Percentiles rank a stretch among this genome's conserved stretches.
phyloP scores from a whole-genome alignment of 1,140 invertebrate genomes.

The Scylla paramamosain region DNA sequence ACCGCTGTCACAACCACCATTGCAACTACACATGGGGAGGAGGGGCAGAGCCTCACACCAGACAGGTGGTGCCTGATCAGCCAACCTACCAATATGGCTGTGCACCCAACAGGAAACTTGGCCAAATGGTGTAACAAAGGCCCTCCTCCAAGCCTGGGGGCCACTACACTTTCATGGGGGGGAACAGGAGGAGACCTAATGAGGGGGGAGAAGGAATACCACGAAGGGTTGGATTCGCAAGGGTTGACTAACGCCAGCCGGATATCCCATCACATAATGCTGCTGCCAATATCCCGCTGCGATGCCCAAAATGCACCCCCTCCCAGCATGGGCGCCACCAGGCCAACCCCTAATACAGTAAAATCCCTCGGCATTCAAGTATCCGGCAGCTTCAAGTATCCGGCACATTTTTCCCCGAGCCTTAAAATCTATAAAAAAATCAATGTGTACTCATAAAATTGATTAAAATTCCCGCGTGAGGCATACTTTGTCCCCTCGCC shows the following conservation, averaged over 20 bases:
- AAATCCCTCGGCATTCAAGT: too few species aligned
- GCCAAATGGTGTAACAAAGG: conserved; percentile 75
- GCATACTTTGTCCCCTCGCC: too few species aligned
- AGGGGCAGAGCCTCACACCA: conserved; percentile 45
- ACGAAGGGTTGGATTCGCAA: conserved; percentile 73
- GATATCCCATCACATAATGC: conserved; percentile 75
- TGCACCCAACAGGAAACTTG: conserved; percentile 74
- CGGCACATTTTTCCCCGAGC: too few species aligned
- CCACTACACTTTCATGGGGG: conserved; percentile 55
- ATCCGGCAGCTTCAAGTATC: too few species aligned
- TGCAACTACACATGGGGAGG: conserved; percentile 16
- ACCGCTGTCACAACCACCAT: conserved; percentile 31
- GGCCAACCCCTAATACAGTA: conserved; percentile 58
- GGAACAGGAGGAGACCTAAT: neutral
- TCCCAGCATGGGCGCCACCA: conserved; percentile 56
- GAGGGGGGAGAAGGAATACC: conserved; percentile 50
- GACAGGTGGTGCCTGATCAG: conserved; percentile 67
- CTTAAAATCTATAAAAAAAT: too few species aligned
- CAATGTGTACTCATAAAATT: too few species aligned
- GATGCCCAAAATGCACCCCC: conserved; percentile 72
- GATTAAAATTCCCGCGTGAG: too few species aligned
- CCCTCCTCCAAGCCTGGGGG: conserved; percentile 49
- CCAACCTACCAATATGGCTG: conserved; percentile 72
- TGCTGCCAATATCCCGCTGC: conserved; percentile 74
- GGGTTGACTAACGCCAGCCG: conserved; percentile 75